Percentiles rank a stretch among this genome's conserved stretches.
Conservation (phyloP, 30 jellyfish, hydroid and myxozoan species). For the Calvadosia cruxmelitensis region DNA sequence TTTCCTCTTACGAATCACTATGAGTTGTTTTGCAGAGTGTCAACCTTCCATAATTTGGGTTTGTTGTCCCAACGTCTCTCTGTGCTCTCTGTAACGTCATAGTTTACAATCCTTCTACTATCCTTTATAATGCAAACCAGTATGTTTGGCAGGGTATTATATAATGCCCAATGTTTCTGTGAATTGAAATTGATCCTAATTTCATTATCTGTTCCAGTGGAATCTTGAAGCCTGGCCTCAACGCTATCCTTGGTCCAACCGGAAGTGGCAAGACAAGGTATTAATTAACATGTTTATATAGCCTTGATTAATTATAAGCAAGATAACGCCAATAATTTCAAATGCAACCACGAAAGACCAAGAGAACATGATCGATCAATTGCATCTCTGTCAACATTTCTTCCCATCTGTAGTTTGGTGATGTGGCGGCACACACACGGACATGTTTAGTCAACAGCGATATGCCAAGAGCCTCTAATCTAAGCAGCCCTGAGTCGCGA, state of each 20-base stretch:
- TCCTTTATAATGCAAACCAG: not conserved
- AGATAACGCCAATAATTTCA: not conserved
- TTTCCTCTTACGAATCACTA: too few species aligned
- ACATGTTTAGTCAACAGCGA: too few species aligned
- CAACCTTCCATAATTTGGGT: not conserved
- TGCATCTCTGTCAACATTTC: too few species aligned
- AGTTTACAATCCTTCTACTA: not conserved
- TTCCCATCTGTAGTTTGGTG: too few species aligned
- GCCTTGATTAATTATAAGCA: not conserved
- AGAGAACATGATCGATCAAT: too few species aligned
- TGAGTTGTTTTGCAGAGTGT: too few species aligned
- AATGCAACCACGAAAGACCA: too few species aligned
- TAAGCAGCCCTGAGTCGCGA: too few species aligned
- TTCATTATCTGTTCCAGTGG: slow-evolving; percentile 45
- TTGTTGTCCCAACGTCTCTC: not conserved
- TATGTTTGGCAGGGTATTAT: not conserved
- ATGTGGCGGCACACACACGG: too few species aligned
- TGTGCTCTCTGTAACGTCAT: not conserved
- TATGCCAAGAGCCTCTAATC: too few species aligned
- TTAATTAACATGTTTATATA: too few species aligned
- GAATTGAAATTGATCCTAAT: not conserved
- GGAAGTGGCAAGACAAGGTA: slow-evolving; percentile 98
- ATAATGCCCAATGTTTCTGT: not conserved
- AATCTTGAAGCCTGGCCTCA: slow-evolving; percentile 79
- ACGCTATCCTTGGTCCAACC: slow-evolving; percentile 98